These are phyloP conservation scores for Erpornis zantholeuca DNA, from an alignment of 2,113 vertebrate species.

Conservation along the genomic window DNA sequence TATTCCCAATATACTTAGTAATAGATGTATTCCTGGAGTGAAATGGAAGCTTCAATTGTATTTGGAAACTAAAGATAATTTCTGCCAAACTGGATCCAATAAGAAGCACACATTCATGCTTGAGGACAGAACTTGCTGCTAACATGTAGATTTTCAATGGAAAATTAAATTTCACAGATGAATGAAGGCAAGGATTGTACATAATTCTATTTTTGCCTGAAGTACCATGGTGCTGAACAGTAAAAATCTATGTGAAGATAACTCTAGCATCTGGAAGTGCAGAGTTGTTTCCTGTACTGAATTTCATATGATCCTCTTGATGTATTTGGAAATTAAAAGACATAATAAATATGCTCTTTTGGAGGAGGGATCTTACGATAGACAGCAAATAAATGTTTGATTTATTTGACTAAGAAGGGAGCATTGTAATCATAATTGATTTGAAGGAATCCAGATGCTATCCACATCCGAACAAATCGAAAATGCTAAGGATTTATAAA, in stretches of 20 bases:
- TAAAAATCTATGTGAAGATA: neutral
- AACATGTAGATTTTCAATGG: constrained; percentile 46
- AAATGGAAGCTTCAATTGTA: neutral
- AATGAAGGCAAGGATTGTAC: constrained; percentile 16
- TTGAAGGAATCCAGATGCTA: constrained; percentile 37
- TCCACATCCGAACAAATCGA: neutral
- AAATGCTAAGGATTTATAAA: neutral
- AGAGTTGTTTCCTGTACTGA: neutral
- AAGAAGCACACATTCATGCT: neutral
- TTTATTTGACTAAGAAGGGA: neutral
- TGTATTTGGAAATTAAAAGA: constrained; percentile 29
- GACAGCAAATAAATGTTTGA: constrained; percentile 25
- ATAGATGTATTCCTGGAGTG: neutral
- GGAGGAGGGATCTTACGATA: neutral
- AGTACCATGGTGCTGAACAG: neutral
- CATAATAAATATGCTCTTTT: neutral
- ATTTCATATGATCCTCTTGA: neutral
- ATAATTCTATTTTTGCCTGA: constrained; percentile 23
- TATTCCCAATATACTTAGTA: neutral
- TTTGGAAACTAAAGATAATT: neutral
- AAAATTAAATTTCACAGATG: constrained; percentile 64
- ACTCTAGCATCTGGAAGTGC: neutral
- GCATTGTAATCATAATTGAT: constrained; percentile 17
- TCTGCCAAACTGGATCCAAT: neutral
- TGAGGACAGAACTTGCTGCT: constrained; percentile 23